Conservation (phyloP, 2,113 vertebrate genomes). For the Phylloscopus trochiloides region DNA sequence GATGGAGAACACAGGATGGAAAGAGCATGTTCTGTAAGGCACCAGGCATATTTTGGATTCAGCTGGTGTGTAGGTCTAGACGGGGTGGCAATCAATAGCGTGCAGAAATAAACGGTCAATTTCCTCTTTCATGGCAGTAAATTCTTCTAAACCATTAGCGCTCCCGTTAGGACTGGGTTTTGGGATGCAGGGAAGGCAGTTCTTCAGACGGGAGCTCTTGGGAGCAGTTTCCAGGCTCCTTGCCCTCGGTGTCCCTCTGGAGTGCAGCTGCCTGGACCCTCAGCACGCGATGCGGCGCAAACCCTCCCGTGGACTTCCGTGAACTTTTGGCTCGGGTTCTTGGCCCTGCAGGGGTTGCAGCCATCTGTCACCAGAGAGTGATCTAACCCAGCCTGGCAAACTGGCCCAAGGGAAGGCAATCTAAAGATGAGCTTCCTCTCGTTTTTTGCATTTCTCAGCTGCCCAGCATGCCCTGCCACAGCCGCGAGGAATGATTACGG, state of each 20-base stretch:
- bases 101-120: not conserved
- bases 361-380: slow-evolving; percentile 1
- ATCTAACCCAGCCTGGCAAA: slow-evolving; percentile 44
- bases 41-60: not conserved
- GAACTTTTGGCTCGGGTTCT: slow-evolving; percentile 1
- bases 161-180: not conserved
- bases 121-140: not conserved
- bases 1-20: not conserved
- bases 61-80: not conserved
- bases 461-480: not conserved
- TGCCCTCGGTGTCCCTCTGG: rapidly evolving
- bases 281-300: not conserved
- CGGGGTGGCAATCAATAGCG: not conserved
- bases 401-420: not conserved
- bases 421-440: not conserved
- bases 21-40: not conserved
- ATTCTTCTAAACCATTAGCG: not conserved
- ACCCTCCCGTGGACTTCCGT: not conserved
- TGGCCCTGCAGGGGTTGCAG: not conserved
- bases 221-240: not conserved
- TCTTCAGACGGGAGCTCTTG: not conserved
- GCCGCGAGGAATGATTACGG: not conserved
- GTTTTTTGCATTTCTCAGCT: not conserved
- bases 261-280: not conserved
- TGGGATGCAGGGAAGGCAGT: not conserved